These are phyloP conservation scores for Psittacula cyanocephala DNA, from an alignment of 2,113 vertebrate species.

Conservation along the genomic window DNA sequence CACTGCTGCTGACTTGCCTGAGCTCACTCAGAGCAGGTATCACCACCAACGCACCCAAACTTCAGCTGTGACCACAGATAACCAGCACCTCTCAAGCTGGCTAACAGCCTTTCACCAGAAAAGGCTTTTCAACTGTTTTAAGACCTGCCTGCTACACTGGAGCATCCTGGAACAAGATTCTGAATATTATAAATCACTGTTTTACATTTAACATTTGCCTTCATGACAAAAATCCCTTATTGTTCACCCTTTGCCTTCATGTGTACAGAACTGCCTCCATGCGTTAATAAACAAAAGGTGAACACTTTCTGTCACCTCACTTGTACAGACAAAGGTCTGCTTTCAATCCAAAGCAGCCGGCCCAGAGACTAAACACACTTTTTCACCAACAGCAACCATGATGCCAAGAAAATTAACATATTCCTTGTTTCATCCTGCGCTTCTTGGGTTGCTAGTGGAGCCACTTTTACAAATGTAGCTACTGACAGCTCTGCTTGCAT, in stretches of 20 bases:
- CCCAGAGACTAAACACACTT: not conserved
- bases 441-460: not conserved
- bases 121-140: not conserved
- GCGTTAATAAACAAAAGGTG: not conserved
- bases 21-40: not conserved
- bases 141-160: not conserved
- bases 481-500: not conserved
- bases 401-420: not conserved
- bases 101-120: not conserved
- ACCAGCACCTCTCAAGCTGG: not conserved
- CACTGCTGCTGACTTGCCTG: not conserved
- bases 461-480: not conserved
- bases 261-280: not conserved
- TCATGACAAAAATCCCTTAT: not conserved
- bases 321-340: fast-evolving
- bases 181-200: not conserved
- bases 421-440: not conserved
- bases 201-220: not conserved
- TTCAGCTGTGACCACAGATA: not conserved
- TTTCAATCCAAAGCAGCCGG: not conserved
- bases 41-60: fast-evolving
- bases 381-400: not conserved
- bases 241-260: not conserved
- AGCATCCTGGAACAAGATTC: not conserved
- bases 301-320: not conserved